Percentiles rank a stretch among this genome's conserved stretches.
Evolutionary conservation across 2,888 invertebrate species (phyloP).

Genomic region (Syritta pipiens): DNA sequence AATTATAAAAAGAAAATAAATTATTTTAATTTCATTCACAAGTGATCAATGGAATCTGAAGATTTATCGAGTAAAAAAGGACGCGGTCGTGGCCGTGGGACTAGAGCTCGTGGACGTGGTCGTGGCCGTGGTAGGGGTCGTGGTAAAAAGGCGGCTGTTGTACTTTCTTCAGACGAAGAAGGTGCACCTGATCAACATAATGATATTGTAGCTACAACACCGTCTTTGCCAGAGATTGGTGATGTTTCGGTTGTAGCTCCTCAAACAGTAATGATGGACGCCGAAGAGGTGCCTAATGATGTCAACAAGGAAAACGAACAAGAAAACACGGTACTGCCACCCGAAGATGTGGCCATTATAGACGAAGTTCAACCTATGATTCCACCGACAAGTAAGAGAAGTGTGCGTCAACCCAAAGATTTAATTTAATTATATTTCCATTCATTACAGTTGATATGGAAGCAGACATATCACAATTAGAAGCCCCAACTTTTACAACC

Average conservation of each 20-base stretch:
- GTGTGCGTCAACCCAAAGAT: background rate
- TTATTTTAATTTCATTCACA: background rate
- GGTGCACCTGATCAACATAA: constrained; percentile 79
- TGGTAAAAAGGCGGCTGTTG: constrained; percentile 86
- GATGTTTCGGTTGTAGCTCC: constrained; percentile 47
- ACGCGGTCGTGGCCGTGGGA: constrained; percentile 77
- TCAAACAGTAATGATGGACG: constrained; percentile 77
- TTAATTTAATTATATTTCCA: background rate
- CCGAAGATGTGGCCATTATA: constrained; percentile 37
- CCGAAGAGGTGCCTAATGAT: constrained; percentile 78
- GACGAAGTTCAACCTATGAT: constrained; percentile 70
- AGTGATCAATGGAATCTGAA: constrained; percentile 70
- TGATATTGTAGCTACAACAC: constrained; percentile 65
- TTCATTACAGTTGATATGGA: constrained; percentile 86
- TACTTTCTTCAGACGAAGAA: constrained; percentile 83
- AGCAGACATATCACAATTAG: constrained; percentile 94
- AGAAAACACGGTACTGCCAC: constrained; percentile 41
- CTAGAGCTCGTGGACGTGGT: constrained; percentile 86
- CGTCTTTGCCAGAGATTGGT: no score
- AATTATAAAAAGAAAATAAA: no score
- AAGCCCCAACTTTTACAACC: constrained; percentile 95
- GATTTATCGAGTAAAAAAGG: constrained; percentile 75
- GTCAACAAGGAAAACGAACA: constrained; percentile 74
- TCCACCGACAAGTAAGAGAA: constrained; percentile 75
- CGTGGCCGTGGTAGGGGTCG: constrained; percentile 89